A percentile compares a stretch with the other conserved stretches of the same genome.
Evolutionary conservation across 1,140 invertebrate genomes (phyloP).

Genomic region (Brachionus angularis): DNA sequence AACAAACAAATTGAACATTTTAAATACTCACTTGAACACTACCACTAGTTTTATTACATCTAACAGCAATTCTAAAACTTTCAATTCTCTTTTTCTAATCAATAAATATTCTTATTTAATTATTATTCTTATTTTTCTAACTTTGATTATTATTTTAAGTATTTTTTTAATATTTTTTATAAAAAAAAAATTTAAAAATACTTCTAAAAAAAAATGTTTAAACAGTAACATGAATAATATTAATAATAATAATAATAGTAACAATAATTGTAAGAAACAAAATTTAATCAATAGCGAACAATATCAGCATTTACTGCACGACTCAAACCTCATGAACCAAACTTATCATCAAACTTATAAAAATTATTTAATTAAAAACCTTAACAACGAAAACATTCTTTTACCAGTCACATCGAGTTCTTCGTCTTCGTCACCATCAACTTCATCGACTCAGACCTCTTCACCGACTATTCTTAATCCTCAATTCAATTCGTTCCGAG

Average conservation of each 20-base stretch:
- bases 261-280: slow-evolving; percentile 4
- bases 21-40: too few relatives aligned
- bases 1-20: too few relatives aligned
- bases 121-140: too few relatives aligned
- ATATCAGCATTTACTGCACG: slow-evolving; percentile 28
- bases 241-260: not conserved
- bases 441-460: slow-evolving; percentile 18
- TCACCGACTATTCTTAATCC: not conserved
- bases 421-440: not conserved
- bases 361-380: slow-evolving; percentile 21
- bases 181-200: too few relatives aligned
- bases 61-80: too few relatives aligned
- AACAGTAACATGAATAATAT: not conserved
- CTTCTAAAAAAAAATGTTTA: not conserved
- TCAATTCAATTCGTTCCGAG: not conserved
- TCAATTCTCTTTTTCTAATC: too few relatives aligned
- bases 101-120: too few relatives aligned
- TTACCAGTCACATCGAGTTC: not conserved
- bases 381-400: slow-evolving; percentile 25
- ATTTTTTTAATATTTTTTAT: too few relatives aligned
- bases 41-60: too few relatives aligned
- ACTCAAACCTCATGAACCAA: not conserved
- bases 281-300: slow-evolving; percentile 25
- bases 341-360: not conserved
- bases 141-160: too few relatives aligned